Evolutionary conservation across 1,140 invertebrate species (phyloP).

Genomic region (Berghia stephanieae): DNA sequence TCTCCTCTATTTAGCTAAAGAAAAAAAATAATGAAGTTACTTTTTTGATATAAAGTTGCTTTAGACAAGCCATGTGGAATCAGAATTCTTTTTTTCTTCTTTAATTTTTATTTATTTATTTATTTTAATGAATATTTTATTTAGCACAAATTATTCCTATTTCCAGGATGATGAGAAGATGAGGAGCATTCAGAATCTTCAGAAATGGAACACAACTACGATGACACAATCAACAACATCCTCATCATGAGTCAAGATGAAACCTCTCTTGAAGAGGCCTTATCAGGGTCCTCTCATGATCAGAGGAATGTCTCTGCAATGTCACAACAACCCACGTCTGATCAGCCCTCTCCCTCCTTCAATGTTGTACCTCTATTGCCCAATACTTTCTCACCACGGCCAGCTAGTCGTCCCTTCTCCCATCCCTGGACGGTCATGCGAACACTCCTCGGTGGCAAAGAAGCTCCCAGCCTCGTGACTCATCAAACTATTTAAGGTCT

Average conservation of each 20-base stretch:
- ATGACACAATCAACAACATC: constrained; percentile 45
- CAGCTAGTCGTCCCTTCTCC: not conserved
- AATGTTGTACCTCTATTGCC: constrained; percentile 28
- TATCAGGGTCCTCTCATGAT: too few relatives aligned
- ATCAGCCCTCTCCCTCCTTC: not conserved
- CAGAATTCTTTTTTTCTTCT: not conserved
- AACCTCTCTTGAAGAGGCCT: constrained; percentile 10
- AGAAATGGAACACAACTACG: constrained; percentile 54
- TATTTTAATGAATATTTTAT: not conserved
- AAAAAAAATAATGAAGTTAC: too few relatives aligned
- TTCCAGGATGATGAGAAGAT: constrained; percentile 41
- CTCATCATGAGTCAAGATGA: constrained; percentile 32
- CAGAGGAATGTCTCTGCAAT: too few relatives aligned
- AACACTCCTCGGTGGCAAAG: not conserved
- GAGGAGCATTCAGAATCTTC: constrained; percentile 49
- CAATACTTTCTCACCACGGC: constrained; percentile 16
- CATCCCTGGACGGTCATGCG: not conserved
- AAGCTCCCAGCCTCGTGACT: constrained; percentile 14
- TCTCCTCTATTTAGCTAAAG: too few relatives aligned
- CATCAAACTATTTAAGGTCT: constrained; percentile 28
- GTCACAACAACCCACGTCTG: not conserved
- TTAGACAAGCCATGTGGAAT: too few relatives aligned
- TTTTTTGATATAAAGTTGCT: too few relatives aligned
- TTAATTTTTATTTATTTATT: not conserved
- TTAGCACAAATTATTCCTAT: not conserved